Evolutionary conservation across 2,888 invertebrate species (phyloP).

Genomic region (Tipula lateralis): DNA sequence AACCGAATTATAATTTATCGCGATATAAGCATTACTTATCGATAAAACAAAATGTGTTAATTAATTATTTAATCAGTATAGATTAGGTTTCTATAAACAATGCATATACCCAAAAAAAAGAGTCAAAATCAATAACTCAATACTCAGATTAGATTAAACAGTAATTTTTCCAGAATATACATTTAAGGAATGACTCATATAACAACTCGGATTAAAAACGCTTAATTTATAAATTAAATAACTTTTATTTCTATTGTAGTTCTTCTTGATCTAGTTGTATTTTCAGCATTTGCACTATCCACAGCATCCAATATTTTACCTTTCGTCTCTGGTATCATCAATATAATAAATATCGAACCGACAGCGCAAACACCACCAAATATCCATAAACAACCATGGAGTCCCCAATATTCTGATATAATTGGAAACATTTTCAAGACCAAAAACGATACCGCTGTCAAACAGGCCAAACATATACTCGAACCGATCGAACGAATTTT

Average conservation of each 20-base stretch:
- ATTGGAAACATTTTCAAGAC: conserved; percentile 37
- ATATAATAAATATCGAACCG: conserved; percentile 41
- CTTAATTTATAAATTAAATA: not conserved
- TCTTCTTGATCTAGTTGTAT: not conserved
- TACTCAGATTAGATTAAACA: not conserved
- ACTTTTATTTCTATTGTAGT: not conserved
- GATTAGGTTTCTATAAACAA: not conserved
- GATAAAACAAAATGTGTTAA: not conserved
- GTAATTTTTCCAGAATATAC: no score
- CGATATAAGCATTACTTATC: not conserved
- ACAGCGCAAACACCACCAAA: conserved; percentile 40
- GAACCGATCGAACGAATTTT: conserved; percentile 43
- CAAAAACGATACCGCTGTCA: conserved; percentile 40
- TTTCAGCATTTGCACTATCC: not conserved
- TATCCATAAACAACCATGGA: conserved; percentile 44
- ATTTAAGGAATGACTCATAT: not conserved
- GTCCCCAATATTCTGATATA: conserved; percentile 39
- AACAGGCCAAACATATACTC: conserved; percentile 39
- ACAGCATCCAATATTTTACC: conserved; percentile 38
- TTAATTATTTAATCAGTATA: not conserved
- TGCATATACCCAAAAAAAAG: not conserved
- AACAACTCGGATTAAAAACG: not conserved
- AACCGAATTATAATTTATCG: not conserved
- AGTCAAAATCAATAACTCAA: not conserved
- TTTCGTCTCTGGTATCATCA: conserved; percentile 44